Evolutionary conservation across 2,797 vertebrate species (phyloP).

Genomic region (Tarsius wallacei): DNA sequence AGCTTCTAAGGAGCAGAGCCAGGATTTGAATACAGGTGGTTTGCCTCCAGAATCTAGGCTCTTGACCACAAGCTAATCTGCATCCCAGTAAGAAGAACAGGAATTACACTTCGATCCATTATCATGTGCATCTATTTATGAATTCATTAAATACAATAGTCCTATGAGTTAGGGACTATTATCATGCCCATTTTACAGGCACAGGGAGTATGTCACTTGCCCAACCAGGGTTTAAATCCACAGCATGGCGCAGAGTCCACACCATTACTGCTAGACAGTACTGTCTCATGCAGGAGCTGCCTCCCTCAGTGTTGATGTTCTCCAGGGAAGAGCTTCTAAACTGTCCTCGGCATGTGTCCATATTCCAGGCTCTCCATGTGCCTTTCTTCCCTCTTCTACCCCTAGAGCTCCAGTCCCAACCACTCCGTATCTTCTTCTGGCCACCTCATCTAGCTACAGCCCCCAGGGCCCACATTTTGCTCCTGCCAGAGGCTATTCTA

Average conservation of each 20-base stretch:
- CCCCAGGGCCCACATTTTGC: neutral
- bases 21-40: neutral
- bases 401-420: neutral
- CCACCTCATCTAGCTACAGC: neutral
- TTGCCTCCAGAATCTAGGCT: neutral
- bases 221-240: neutral
- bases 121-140: neutral
- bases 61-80: neutral
- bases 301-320: neutral
- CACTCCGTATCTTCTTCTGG: neutral
- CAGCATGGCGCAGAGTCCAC: neutral
- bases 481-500: neutral
- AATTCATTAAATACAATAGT: neutral
- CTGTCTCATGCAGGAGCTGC: neutral
- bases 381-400: neutral
- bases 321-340: neutral
- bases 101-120: neutral
- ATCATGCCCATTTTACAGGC: neutral
- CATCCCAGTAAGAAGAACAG: neutral
- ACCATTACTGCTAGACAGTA: too few relatives aligned
- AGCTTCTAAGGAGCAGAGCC: neutral
- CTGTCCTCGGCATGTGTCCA: neutral
- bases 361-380: neutral
- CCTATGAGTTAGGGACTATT: neutral
- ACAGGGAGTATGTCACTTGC: neutral